Base-by-base conservation (phyloP, 2,888 invertebrate genomes). In the Germaria angustata region DNA sequence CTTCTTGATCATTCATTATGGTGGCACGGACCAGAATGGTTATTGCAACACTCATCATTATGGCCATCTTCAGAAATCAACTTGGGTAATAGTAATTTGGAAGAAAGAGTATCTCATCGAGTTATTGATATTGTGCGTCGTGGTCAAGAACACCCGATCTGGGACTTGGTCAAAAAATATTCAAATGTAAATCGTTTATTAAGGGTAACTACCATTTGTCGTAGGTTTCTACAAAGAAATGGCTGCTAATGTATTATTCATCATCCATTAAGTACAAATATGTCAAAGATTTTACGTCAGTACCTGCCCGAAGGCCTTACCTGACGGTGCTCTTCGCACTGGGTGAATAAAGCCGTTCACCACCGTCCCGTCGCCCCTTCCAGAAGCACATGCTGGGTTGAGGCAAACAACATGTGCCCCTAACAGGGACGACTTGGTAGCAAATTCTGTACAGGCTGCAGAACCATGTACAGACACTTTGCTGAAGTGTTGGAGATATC, bases 11-110 rank as follows among this genome's bases (percentile, higher is more conserved):
- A 80, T 28, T 13, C 76, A 0, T 32, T 66, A 17, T 72, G 59
- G 77, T 77, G 77, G 72, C 39, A 51, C 8, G 80, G 76, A 2
- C 80, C 80, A 5, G 0, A 22, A 39, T 84, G 63, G 80, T 28
- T 80, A 5, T 41, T 53, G 17, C 24, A 77, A 2, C 22, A 65
- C n/a, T 53, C 41, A 8, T 69, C 63, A 53, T 44, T 41, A 5
- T 82, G 73, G 66, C 73, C 55, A 51, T 15, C 28, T 49, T 51
- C 51, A 34, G 36, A 20, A 0, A 55, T 55, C 11, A 17, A 28
- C 13, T 8, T 53, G 11, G 13, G 39, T n/a, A 20, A 28, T 15
- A 20, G 2, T 15, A 71, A 34, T 22, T 1, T 57, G 4, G 44
- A 57, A 6, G 34, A 46, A 11, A 71, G 22, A 57, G 9, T 11